A percentile compares a stretch with the other conserved stretches of the same genome.
Evolutionary conservation across 2,888 invertebrate species (phyloP).

Genomic region (Odontocerum albicorne): DNA sequence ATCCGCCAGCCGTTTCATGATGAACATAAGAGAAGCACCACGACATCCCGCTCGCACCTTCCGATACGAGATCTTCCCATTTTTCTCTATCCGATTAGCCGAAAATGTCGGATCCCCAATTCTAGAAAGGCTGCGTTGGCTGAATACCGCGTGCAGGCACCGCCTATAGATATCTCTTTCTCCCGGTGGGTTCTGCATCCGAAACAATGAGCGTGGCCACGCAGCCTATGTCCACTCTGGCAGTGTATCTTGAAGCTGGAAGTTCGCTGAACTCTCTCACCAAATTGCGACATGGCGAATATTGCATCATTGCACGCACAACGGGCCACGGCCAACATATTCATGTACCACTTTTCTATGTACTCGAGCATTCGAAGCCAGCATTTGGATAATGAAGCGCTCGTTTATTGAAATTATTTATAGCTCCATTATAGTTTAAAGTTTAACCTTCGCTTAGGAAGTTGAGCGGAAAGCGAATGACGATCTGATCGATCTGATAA

Average conservation of each 20-base stretch:
- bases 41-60: not conserved
- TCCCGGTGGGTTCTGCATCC: not conserved
- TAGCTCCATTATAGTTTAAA: no score
- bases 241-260: slow-evolving; percentile 17
- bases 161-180: not conserved
- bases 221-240: not conserved
- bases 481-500: no score
- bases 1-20: not conserved
- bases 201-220: not conserved
- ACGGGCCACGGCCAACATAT: slow-evolving; percentile 33
- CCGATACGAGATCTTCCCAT: not conserved
- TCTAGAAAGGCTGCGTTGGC: no score
- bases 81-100: not conserved
- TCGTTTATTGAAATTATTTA: slow-evolving; percentile 2
- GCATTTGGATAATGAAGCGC: slow-evolving; percentile 1
- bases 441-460: no score
- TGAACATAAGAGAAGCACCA: not conserved
- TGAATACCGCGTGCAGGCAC: no score
- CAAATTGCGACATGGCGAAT: slow-evolving; percentile 37
- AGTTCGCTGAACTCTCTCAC: slow-evolving; percentile 36
- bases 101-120: no score
- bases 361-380: slow-evolving; percentile 4
- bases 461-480: no score
- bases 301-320: slow-evolving; percentile 37
- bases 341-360: slow-evolving; percentile 17